A percentile compares a stretch with the other conserved stretches of the same genome.
phyloP scores from a whole-genome alignment of 2,113 vertebrate species.

The Pangasianodon gigas region DNA sequence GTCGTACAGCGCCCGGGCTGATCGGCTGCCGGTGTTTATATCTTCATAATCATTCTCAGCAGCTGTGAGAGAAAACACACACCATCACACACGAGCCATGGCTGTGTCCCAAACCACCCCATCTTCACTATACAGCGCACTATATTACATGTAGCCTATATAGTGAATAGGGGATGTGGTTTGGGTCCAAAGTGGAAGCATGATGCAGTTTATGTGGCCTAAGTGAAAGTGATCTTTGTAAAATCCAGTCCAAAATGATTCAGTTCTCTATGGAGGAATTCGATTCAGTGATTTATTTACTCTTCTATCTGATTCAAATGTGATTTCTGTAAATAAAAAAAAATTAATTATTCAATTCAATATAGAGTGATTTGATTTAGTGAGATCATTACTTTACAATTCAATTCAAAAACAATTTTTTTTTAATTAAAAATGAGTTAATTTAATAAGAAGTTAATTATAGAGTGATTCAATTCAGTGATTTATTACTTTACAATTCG shows the following conservation, averaged over 20 bases:
- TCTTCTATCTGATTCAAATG: background rate
- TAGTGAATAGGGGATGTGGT: background rate
- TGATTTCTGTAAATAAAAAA: background rate
- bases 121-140: background rate
- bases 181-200: background rate
- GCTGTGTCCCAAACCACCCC: background rate
- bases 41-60: conserved; percentile 69
- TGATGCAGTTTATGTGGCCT: background rate
- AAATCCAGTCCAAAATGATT: background rate
- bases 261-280: too few species aligned
- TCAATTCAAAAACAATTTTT: too few species aligned
- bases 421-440: background rate
- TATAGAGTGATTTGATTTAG: background rate
- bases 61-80: conserved; percentile 30
- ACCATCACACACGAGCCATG: background rate
- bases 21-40: conserved; percentile 51
- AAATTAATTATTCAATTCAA: background rate
- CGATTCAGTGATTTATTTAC: background rate
- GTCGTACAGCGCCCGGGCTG: conserved; percentile 82
- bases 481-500: background rate
- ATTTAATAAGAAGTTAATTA: background rate
- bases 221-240: background rate
- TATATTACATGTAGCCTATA: background rate
- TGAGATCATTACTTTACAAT: too few species aligned
- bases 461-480: background rate